Evolutionary conservation across 1,140 invertebrate species (phyloP).

Genomic region (Drosophila sp.): DNA sequence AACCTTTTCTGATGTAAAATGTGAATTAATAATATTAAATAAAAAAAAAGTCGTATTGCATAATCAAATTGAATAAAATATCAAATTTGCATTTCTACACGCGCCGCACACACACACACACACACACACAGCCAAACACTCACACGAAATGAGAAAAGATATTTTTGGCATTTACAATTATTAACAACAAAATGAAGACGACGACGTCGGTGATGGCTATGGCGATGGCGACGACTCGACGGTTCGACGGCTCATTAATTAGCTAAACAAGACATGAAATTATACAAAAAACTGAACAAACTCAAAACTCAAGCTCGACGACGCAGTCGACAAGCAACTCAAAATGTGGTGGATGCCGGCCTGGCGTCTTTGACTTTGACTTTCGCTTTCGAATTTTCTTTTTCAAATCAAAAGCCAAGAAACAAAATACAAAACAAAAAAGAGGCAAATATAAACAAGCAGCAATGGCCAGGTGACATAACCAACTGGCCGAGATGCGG

Average conservation of each 20-base stretch:
- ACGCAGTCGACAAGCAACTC: constrained; percentile 45
- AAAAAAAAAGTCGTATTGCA: constrained; percentile 67
- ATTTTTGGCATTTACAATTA: constrained; percentile 58
- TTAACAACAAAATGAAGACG: constrained; percentile 42
- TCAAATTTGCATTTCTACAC: constrained; percentile 51
- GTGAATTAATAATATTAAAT: background rate
- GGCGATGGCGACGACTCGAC: constrained; percentile 30
- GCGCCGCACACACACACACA: constrained; percentile 20
- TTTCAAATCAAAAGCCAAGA: constrained; percentile 58
- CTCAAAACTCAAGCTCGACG: constrained; percentile 34
- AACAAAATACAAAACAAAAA: constrained; percentile 22
- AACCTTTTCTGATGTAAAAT: constrained; percentile 13
- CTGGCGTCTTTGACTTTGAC: constrained; percentile 74
- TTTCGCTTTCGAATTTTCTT: constrained; percentile 82
- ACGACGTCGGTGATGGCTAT: background rate
- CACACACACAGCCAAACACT: background rate
- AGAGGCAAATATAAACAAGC: constrained; percentile 29
- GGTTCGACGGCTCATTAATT: constrained; percentile 55
- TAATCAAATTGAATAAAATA: constrained; percentile 24
- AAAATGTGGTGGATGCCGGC: constrained; percentile 10
- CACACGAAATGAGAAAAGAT: constrained; percentile 7
- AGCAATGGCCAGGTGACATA: constrained; percentile 60
- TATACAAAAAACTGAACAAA: constrained; percentile 21
- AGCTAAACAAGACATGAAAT: constrained; percentile 38
- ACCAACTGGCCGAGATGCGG: constrained; percentile 73